Evolutionary conservation across 2,113 vertebrate genomes (phyloP).

Genomic region (Trichomycterus rosablanca): DNA sequence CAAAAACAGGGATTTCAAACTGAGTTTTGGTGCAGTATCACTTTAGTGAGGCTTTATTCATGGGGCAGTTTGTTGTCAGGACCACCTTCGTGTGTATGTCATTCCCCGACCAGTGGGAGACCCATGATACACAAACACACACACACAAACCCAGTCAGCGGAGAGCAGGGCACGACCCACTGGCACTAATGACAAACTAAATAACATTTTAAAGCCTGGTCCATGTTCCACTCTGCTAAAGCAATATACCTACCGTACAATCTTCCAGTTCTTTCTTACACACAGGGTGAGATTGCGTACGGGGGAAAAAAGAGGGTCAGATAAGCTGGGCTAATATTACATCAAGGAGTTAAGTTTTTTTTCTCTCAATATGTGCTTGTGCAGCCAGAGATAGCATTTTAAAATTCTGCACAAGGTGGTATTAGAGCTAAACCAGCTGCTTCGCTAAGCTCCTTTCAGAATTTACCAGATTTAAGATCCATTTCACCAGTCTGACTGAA

Average conservation of each 20-base stretch:
- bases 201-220: slow-evolving; percentile 24
- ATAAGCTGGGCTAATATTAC: slow-evolving; percentile 2
- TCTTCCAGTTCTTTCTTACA: not conserved
- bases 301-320: not conserved
- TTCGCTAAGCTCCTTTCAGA: slow-evolving; percentile 10
- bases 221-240: slow-evolving; percentile 18
- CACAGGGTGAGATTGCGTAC: not conserved
- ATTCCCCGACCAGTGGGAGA: slow-evolving; percentile 33
- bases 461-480: slow-evolving; percentile 26
- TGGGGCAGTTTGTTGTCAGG: slow-evolving; percentile 17
- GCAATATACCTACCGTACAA: slow-evolving; percentile 11
- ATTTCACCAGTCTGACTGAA: slow-evolving; percentile 22
- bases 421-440: slow-evolving; percentile 12
- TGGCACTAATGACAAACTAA: slow-evolving; percentile 31
- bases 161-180: slow-evolving; percentile 1
- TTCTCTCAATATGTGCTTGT: slow-evolving; percentile 23
- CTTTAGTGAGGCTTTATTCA: slow-evolving; percentile 29
- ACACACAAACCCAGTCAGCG: not conserved
- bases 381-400: slow-evolving; percentile 13
- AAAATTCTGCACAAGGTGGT: slow-evolving; percentile 6
- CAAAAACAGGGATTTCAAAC: too few relatives aligned
- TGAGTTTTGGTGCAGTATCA: too few relatives aligned
- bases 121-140: slow-evolving; percentile 19
- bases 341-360: not conserved
- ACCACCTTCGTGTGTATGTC: slow-evolving; percentile 35